Conservation (phyloP, 2,797 vertebrate species). For the Pseudochirops cupreus region DNA sequence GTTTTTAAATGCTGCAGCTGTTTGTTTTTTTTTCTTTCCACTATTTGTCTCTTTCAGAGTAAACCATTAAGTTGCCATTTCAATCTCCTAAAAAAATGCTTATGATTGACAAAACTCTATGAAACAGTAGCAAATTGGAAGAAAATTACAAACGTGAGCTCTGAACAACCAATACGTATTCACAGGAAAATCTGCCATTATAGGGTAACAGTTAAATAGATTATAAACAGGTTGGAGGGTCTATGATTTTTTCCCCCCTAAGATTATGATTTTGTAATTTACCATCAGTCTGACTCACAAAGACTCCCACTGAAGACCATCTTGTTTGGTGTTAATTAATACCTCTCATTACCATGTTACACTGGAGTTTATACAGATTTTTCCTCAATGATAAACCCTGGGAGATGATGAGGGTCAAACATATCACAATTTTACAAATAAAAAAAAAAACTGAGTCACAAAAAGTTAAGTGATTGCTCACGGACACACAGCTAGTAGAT, state of each 20-base stretch:
- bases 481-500: not conserved
- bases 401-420: not conserved
- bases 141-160: slow-evolving; percentile 69
- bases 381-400: not conserved
- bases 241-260: not conserved
- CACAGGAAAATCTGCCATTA: slow-evolving; percentile 69
- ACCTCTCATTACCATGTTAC: not conserved
- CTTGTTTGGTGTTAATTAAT: slow-evolving; percentile 39
- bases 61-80: slow-evolving; percentile 80
- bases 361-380: not conserved
- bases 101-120: slow-evolving; percentile 74
- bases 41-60: slow-evolving; percentile 71
- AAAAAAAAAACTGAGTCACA: not conserved
- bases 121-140: slow-evolving; percentile 73
- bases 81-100: slow-evolving; percentile 69
- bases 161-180: slow-evolving; percentile 59
- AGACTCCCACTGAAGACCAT: slow-evolving; percentile 14
- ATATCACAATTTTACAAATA: not conserved
- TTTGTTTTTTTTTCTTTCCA: slow-evolving; percentile 60
- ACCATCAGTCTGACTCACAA: slow-evolving; percentile 35
- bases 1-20: slow-evolving; percentile 76
- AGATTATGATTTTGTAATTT: slow-evolving; percentile 31
- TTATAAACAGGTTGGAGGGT: slow-evolving; percentile 54
- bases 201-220: slow-evolving; percentile 71
- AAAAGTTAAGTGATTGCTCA: not conserved